Evolutionary conservation across 2,113 vertebrate species (phyloP).

Genomic region (Morone chrysops): DNA sequence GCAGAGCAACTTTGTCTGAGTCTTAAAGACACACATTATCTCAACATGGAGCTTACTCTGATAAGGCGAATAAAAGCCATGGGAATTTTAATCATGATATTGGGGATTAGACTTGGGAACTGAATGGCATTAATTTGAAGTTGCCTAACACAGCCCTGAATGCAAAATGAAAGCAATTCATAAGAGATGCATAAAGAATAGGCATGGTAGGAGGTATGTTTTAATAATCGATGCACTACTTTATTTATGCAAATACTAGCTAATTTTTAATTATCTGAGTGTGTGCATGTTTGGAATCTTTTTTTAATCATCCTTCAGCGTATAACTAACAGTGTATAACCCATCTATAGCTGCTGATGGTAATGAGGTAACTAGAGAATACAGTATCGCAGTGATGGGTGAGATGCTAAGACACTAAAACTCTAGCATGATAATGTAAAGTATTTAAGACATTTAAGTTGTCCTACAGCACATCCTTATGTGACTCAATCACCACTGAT

Average conservation of each 20-base stretch:
- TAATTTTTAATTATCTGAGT: conserved; percentile 75
- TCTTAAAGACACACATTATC: conserved; percentile 69
- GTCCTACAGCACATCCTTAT: conserved; percentile 11
- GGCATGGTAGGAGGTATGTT: conserved; percentile 66
- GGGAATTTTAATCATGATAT: conserved; percentile 79
- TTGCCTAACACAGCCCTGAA: conserved; percentile 63
- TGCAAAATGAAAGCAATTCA: conserved; percentile 70
- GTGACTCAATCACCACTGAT: conserved; percentile 9
- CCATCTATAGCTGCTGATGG: conserved; percentile 41
- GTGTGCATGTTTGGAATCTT: conserved; percentile 63
- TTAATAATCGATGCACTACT: conserved; percentile 69
- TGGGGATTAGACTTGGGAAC: conserved; percentile 66
- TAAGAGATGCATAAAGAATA: conserved; percentile 69
- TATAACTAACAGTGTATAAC: conserved; percentile 43
- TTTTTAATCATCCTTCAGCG: conserved; percentile 54
- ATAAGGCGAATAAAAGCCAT: conserved; percentile 71
- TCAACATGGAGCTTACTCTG: conserved; percentile 62
- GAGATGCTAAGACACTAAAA: not conserved
- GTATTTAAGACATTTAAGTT: conserved; percentile 6
- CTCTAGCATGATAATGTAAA: not conserved
- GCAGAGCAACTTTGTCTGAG: conserved; percentile 60
- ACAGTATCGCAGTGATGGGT: not conserved
- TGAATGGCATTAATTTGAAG: conserved; percentile 75
- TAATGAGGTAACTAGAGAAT: conserved; percentile 40
- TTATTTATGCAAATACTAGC: conserved; percentile 78